Base-by-base conservation (phyloP, 2,888 invertebrate genomes). In the Harpagoxenus sublaevis region DNA sequence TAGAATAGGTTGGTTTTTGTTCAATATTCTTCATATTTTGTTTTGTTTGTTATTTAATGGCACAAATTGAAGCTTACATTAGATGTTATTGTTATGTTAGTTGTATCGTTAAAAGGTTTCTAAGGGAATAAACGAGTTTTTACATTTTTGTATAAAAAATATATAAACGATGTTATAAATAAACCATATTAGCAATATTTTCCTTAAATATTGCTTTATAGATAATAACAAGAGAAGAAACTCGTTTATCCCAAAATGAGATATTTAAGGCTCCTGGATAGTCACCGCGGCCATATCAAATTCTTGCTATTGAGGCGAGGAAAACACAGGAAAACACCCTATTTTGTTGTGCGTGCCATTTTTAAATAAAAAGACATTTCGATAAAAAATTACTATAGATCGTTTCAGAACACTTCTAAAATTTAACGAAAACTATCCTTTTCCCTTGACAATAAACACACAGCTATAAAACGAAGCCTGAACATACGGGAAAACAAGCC, bases 1-100 rank as follows among this genome's bases (percentile, higher is more conserved):
- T 88, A 91, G 87, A 91, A 91, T 92, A 92, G 93, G 92, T 93
- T 90, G 88, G 92, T 93, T 92, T 91, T 86, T 84, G 88, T 88
- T 88, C 65, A 77, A 88, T 70, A 79, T 85, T 77, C 51, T 81
- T 65, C 75, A 70, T 82, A 79, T 87, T 86, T 70, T 68, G 83
- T 85, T 89, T 71, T 82, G 86, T 89, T 68, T 73, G 9, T 84
- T 79, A 23, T 88, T 79, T 83, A 89, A 53, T 84, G 78, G 84
- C 83, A 86, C 66, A 73, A 71, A 83, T 65, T 57, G 65, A 87
- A 70, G 84, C 86, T 89, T 87, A 82, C 15, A 62, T 77, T 89
- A 83, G 62, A 77, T 86, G 83, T 86, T 10, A 70, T 71, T 73
- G 60, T 73, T 73, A 60, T 35, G 23, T 79, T 65, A 39, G 39